phyloP scores from a whole-genome alignment of 2,113 vertebrate genomes.

The Gila orcuttii region DNA sequence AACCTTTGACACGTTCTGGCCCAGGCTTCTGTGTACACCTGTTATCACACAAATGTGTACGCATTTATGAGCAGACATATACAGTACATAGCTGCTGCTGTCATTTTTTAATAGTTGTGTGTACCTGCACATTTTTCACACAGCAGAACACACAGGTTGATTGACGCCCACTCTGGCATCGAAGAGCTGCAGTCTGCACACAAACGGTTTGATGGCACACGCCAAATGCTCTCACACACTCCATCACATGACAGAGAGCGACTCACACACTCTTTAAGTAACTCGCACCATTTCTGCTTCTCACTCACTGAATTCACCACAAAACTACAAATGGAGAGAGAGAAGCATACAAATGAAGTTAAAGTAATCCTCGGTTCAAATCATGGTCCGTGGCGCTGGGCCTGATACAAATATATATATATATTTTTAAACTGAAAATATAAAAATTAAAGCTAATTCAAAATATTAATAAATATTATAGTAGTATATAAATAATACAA shows the following conservation, averaged over 20 bases:
- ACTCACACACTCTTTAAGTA: conserved; percentile 72
- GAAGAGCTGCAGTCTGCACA: conserved; percentile 78
- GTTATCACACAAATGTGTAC: conserved; percentile 25
- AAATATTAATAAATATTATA: not conserved
- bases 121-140: conserved; percentile 84
- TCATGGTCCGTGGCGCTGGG: too few relatives aligned
- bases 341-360: not conserved
- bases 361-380: too few relatives aligned
- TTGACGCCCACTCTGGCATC: conserved; percentile 81
- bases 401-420: too few relatives aligned
- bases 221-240: conserved; percentile 79
- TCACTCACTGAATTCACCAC: conserved; percentile 72
- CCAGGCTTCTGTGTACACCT: conserved; percentile 80
- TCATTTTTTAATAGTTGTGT: not conserved
- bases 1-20: conserved; percentile 78
- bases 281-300: conserved; percentile 80
- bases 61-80: conserved; percentile 7
- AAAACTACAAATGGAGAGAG: conserved; percentile 71
- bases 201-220: conserved; percentile 66
- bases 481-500: not conserved
- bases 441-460: not conserved
- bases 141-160: conserved; percentile 84
- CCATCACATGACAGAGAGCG: conserved; percentile 78
- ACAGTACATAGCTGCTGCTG: not conserved
- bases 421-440: too few relatives aligned